These are phyloP conservation scores for Gavialis gangeticus DNA, from an alignment of 2,113 vertebrate species.

Conservation along the genomic window DNA sequence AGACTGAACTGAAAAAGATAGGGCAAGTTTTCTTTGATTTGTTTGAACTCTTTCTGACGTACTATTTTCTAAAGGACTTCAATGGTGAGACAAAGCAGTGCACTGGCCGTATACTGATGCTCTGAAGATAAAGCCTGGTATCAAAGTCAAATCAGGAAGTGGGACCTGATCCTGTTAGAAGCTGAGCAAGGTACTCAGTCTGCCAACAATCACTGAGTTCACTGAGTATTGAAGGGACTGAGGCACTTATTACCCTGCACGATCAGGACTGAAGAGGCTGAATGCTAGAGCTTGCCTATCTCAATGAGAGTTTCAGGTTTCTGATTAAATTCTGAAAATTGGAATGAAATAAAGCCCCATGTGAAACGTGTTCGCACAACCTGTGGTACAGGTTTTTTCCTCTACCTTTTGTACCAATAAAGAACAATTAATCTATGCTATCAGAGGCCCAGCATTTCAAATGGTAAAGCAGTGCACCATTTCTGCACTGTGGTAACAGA, in stretches of 20 bases:
- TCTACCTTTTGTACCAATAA: constrained; percentile 41
- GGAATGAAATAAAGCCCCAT: constrained; percentile 39
- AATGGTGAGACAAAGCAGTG: background rate
- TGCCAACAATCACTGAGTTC: background rate
- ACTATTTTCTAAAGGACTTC: background rate
- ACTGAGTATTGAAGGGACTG: background rate
- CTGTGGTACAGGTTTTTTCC: constrained; percentile 39
- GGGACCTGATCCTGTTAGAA: background rate
- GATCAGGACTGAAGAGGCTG: background rate
- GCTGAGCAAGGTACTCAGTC: background rate
- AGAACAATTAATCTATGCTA: background rate
- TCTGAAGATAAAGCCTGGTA: background rate
- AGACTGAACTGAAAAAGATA: background rate
- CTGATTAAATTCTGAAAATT: constrained; percentile 53
- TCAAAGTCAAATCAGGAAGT: background rate
- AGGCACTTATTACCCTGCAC: accelerated
- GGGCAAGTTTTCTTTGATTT: background rate
- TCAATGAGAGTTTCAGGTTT: constrained; percentile 52
- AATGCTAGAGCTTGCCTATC: background rate
- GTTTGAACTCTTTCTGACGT: background rate
- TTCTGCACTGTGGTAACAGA: background rate
- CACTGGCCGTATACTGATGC: background rate
- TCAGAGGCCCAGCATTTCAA: background rate
- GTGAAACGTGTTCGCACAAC: constrained; percentile 42
- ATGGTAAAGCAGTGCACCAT: background rate